Base-by-base conservation (phyloP, 2,888 invertebrate genomes). In the Colostygia pectinataria region DNA sequence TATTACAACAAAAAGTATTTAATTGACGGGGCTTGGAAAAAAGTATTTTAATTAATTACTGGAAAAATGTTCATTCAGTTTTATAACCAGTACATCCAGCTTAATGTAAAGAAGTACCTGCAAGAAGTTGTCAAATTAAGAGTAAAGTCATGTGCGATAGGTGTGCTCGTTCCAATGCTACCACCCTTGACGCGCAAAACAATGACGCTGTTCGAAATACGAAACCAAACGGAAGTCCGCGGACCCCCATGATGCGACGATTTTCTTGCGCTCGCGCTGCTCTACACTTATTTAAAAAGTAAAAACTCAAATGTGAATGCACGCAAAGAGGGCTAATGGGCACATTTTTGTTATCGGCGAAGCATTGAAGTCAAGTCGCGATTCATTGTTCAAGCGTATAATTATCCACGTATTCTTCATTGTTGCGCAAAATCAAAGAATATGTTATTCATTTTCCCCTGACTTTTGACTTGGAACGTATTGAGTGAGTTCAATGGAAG, bases 191-290 rank as follows among this genome's bases (percentile, higher is more conserved):
- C 57, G 77, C 67, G 59, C 72, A 70, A 80, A 77, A 87, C 86
- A 86, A 87, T 79, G 61, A 63, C 70, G 52, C 64, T 59, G 69
- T 67, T 56, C 60, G 89, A 73, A 89, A 90, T 70, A 56, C 66
- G 83, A 90, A 77, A 85, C 89, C 77, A 63, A 88, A 77, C 90
- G 88, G 90, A 89, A 89, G 86, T 81, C 74, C 77, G 65, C 74
- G 79, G 80, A 84, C 86, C 89, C 89, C 89, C 69, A 80, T 70
- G 76, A 80, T 75, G 84, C 69, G 77, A 72, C 76, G 79, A 84
- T 83, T 87, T 89, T 87, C 88, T 87, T 87, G 81, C 80, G 76
- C 77, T 74, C 76, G 82, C 81, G 77, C 76, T 33, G 65, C 68
- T 69, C 59, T 65, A 71, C 71, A 72, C 69, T 77, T 49, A 49